A percentile compares a stretch with the other conserved stretches of the same genome.
phyloP scores from a whole-genome alignment of 2,113 vertebrate species.

The Gopherus evgoodei region DNA sequence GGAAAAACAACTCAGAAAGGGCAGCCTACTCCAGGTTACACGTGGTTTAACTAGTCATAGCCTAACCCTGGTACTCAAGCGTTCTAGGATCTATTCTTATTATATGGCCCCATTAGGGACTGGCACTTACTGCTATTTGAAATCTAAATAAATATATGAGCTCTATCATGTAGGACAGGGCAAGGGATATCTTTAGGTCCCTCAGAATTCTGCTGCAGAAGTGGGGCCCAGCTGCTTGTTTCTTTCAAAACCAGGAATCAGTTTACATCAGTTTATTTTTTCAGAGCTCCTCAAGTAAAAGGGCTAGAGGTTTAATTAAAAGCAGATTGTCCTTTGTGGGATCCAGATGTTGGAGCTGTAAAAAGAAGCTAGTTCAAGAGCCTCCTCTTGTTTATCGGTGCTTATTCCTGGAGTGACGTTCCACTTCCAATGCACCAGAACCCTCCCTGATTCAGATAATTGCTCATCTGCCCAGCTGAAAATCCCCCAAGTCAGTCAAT shows the following conservation, averaged over 20 bases:
- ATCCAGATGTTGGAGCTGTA: background rate
- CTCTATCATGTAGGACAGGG: accelerated
- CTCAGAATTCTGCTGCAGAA: background rate
- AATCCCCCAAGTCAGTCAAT: background rate
- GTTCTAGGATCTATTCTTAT: background rate
- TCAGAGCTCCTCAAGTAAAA: background rate
- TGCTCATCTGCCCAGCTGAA: background rate
- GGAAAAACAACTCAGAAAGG: no score
- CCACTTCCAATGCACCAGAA: background rate
- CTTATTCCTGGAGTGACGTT: background rate
- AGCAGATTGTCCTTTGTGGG: background rate
- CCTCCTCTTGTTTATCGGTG: background rate
- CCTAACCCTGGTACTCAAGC: accelerated
- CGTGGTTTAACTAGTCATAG: background rate
- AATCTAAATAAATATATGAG: accelerated
- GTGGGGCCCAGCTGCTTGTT: background rate
- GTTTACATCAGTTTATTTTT: background rate
- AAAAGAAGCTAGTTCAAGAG: background rate
- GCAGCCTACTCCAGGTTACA: no score
- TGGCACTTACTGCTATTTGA: background rate
- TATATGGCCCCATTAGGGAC: accelerated
- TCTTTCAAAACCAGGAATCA: background rate
- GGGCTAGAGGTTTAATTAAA: background rate
- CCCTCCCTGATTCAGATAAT: background rate
- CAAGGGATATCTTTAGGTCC: background rate